Conservation (phyloP, 2,888 invertebrate genomes). For the Pinctada fucata region DNA sequence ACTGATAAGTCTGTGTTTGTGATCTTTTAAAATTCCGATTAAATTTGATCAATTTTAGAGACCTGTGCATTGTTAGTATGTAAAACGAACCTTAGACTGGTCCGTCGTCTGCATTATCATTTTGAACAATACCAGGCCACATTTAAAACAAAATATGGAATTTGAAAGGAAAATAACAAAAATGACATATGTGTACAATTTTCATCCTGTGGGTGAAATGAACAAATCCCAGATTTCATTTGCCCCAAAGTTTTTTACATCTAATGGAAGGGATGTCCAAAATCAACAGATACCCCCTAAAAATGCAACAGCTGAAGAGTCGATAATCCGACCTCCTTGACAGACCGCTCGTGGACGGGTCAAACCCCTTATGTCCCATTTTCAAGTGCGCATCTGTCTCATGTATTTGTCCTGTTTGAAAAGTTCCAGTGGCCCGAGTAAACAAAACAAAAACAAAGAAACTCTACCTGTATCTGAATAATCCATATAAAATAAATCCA, state of each 20-base stretch:
- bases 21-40: conserved; percentile 2
- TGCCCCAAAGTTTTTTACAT: too few relatives aligned
- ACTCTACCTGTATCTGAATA: not conserved
- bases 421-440: not conserved
- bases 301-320: not conserved
- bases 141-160: too few relatives aligned
- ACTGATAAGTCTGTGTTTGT: conserved; percentile 24
- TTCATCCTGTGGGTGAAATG: too few relatives aligned
- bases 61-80: conserved; percentile 9
- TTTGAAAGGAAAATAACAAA: too few relatives aligned
- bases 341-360: not conserved
- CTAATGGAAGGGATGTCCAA: not conserved
- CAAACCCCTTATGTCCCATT: not conserved
- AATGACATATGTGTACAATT: too few relatives aligned
- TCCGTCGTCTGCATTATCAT: too few relatives aligned
- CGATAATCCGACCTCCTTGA: not conserved
- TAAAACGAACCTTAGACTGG: conserved; percentile 1
- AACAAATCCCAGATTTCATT: too few relatives aligned
- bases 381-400: not conserved
- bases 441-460: not conserved
- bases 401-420: not conserved
- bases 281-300: conserved; percentile 2
- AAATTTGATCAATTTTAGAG: conserved; percentile 14
- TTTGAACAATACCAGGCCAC: too few relatives aligned
- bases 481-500: conserved; percentile 14